Conservation (phyloP, 2,888 invertebrate genomes). For the Diogma glabrata region DNA sequence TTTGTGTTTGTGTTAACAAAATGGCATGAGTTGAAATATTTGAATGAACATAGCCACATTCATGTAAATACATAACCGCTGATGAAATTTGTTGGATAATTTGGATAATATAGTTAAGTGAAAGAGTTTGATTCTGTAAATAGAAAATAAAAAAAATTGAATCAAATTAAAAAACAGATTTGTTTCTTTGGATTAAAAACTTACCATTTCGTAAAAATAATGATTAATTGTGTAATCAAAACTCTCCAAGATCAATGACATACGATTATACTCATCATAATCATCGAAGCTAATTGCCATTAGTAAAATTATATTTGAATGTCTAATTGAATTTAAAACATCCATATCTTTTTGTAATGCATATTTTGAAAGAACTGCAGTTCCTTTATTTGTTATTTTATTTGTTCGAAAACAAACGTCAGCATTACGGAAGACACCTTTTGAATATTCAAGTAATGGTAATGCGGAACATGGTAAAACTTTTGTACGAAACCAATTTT, state of each 20-base stretch:
- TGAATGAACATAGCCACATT: constrained; percentile 41
- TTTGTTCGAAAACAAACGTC: constrained; percentile 15
- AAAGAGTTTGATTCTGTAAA: constrained; percentile 33
- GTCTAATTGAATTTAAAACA: constrained; percentile 16
- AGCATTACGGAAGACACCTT: constrained; percentile 17
- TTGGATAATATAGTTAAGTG: constrained; percentile 27
- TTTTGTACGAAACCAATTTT: constrained; percentile 11
- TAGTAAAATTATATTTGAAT: not conserved
- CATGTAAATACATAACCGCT: constrained; percentile 39
- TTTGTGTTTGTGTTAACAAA: constrained; percentile 27
- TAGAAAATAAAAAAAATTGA: too few relatives aligned
- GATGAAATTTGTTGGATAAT: constrained; percentile 37
- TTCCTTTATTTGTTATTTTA: not conserved
- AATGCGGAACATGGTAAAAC: constrained; percentile 13
- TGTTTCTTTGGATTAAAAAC: constrained; percentile 8
- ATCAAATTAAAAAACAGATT: constrained; percentile 2
- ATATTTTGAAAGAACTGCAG: constrained; percentile 10
- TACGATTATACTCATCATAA: constrained; percentile 27
- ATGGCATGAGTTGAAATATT: constrained; percentile 37
- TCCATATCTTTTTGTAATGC: constrained; percentile 18
- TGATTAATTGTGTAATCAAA: constrained; percentile 38
- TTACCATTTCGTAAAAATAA: constrained; percentile 39
- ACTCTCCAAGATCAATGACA: constrained; percentile 40
- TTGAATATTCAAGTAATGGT: constrained; percentile 16
- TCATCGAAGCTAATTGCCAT: constrained; percentile 40